phyloP scores from a whole-genome alignment of 2,888 invertebrate genomes.

The Nudaria mundana region DNA sequence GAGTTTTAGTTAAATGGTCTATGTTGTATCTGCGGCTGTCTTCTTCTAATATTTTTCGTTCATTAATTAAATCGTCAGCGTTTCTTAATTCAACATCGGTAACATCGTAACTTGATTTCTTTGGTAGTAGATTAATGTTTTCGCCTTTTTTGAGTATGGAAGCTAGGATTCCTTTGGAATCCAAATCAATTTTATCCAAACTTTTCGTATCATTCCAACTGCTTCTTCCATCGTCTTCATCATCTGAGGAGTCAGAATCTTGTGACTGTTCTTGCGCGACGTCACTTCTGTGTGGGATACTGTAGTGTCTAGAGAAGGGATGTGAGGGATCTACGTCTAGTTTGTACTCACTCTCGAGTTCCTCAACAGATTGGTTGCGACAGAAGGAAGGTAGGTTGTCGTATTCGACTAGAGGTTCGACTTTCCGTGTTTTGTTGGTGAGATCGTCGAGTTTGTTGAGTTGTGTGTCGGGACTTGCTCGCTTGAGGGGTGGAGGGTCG shows the following conservation, averaged over 20 bases:
- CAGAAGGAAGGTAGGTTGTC: slow-evolving; percentile 56
- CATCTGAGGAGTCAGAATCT: slow-evolving; percentile 33
- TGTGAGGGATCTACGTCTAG: slow-evolving; percentile 38
- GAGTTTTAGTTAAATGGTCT: slow-evolving; percentile 46
- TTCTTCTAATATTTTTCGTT: slow-evolving; percentile 47
- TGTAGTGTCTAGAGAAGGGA: slow-evolving; percentile 56
- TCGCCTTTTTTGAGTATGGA: slow-evolving; percentile 51
- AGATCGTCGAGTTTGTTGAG: slow-evolving; percentile 41
- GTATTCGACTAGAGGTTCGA: slow-evolving; percentile 22
- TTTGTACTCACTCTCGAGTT: slow-evolving; percentile 53
- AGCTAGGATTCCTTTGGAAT: slow-evolving; percentile 41
- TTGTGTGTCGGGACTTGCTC: slow-evolving; percentile 51
- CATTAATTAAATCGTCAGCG: slow-evolving; percentile 34
- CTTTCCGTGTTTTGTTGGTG: slow-evolving; percentile 39
- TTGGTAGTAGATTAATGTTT: slow-evolving; percentile 39
- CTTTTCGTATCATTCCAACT: slow-evolving; percentile 43
- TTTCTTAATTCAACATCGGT: slow-evolving; percentile 46
- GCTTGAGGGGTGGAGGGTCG: slow-evolving; percentile 59
- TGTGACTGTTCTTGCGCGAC: slow-evolving; percentile 29
- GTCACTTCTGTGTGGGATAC: slow-evolving; percentile 47
- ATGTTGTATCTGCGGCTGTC: slow-evolving; percentile 58
- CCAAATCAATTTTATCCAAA: slow-evolving; percentile 46
- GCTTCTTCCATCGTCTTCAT: slow-evolving; percentile 31
- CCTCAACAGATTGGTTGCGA: slow-evolving; percentile 72
- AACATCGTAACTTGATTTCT: slow-evolving; percentile 59